Evolutionary conservation across 2,113 vertebrate species (phyloP).

Genomic region (Colius striatus): DNA sequence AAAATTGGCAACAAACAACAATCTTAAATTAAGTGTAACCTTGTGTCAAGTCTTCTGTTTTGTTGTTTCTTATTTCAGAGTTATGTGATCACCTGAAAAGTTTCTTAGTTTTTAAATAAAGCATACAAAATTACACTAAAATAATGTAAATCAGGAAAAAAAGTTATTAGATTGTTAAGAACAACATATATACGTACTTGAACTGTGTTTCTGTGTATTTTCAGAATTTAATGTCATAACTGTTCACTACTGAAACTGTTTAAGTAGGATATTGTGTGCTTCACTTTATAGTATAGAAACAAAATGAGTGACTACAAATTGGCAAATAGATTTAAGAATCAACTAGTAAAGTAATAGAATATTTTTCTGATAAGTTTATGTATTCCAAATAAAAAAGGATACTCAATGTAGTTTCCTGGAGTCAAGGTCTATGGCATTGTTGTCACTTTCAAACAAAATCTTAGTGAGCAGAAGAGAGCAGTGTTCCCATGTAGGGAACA

Average conservation of each 20-base stretch:
- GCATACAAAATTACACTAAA: neutral
- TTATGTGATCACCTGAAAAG: neutral
- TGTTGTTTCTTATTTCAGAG: slow-evolving; percentile 20
- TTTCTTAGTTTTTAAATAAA: neutral
- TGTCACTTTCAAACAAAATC: neutral
- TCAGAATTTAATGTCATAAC: neutral
- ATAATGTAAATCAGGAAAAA: neutral
- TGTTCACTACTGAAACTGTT: neutral
- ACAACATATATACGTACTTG: neutral
- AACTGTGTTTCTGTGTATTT: neutral
- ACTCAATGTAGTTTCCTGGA: neutral
- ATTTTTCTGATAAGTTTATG: neutral
- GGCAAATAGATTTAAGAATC: neutral
- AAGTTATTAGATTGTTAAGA: neutral
- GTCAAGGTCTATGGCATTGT: neutral
- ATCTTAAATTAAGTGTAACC: slow-evolving; percentile 21
- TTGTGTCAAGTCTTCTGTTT: slow-evolving; percentile 3
- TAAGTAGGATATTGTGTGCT: neutral
- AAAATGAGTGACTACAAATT: neutral
- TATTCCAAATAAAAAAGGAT: neutral
- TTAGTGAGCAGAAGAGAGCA: neutral
- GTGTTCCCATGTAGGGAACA: neutral
- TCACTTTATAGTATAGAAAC: neutral
- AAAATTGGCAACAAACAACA: slow-evolving; percentile 16
- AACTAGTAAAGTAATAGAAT: neutral